These are phyloP conservation scores for Pogona vitticeps DNA, from an alignment of 2,113 vertebrate genomes.

Conservation along the genomic window DNA sequence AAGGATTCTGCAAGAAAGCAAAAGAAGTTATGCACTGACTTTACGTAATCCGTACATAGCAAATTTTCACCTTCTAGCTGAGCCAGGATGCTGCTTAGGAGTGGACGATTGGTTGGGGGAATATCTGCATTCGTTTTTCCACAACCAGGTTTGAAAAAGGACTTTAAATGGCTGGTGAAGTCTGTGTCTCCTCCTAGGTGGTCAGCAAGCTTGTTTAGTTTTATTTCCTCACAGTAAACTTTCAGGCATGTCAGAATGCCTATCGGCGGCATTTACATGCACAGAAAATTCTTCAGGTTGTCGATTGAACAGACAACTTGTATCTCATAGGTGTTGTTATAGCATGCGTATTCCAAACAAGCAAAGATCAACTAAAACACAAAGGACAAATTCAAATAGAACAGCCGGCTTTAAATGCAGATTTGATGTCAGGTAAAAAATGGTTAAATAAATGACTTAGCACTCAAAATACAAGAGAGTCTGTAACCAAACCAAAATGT, in stretches of 20 bases:
- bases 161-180: not conserved
- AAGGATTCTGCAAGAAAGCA: not conserved
- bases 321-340: not conserved
- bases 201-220: not conserved
- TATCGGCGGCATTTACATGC: not conserved
- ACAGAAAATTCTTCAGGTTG: not conserved
- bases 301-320: not conserved
- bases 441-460: not conserved
- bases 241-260: not conserved
- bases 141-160: not conserved
- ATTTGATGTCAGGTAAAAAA: no score
- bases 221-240: not conserved
- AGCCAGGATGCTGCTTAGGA: no score
- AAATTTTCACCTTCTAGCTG: not conserved
- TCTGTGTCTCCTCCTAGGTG: no score
- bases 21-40: not conserved
- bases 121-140: not conserved
- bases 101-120: not conserved
- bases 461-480: not conserved
- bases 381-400: not conserved
- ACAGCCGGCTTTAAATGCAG: no score
- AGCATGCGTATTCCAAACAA: not conserved
- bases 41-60: not conserved
- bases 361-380: not conserved
- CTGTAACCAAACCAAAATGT: not conserved